These are phyloP conservation scores for Neodiprion fabricii DNA, from an alignment of 1,140 invertebrate species.

Conservation along the genomic window DNA sequence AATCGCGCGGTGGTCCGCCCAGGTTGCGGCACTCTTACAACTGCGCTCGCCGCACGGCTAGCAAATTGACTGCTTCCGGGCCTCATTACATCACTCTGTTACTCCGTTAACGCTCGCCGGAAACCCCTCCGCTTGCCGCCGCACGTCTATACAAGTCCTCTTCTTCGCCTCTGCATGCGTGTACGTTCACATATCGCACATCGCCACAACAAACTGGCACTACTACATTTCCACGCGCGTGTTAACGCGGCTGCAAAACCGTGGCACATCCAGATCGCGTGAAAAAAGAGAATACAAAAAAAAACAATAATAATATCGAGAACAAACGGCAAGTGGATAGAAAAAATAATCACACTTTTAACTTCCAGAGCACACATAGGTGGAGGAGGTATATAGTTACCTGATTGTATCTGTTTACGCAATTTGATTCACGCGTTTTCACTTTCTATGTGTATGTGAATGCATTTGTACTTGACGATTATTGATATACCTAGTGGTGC, in stretches of 20 bases:
- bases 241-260: background rate
- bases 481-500: no score
- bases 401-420: no score
- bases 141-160: background rate
- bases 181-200: constrained; percentile 23
- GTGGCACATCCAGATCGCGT: background rate
- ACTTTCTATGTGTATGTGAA: no score
- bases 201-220: constrained; percentile 31
- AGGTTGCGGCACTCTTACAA: constrained; percentile 58
- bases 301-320: no score
- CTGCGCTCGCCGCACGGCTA: constrained; percentile 52
- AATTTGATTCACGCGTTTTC: no score
- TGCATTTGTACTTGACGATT: no score
- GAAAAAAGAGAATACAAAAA: background rate
- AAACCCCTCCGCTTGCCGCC: constrained; percentile 54
- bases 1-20: constrained; percentile 44
- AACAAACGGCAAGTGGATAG: no score
- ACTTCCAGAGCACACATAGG: no score
- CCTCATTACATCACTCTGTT: constrained; percentile 66
- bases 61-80: constrained; percentile 64
- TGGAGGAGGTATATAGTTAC: no score
- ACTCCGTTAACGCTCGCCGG: constrained; percentile 64
- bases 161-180: background rate
- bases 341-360: no score
- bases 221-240: constrained; percentile 21